phyloP scores from a whole-genome alignment of 2,113 vertebrate species.

The Halichoerus grypus region DNA sequence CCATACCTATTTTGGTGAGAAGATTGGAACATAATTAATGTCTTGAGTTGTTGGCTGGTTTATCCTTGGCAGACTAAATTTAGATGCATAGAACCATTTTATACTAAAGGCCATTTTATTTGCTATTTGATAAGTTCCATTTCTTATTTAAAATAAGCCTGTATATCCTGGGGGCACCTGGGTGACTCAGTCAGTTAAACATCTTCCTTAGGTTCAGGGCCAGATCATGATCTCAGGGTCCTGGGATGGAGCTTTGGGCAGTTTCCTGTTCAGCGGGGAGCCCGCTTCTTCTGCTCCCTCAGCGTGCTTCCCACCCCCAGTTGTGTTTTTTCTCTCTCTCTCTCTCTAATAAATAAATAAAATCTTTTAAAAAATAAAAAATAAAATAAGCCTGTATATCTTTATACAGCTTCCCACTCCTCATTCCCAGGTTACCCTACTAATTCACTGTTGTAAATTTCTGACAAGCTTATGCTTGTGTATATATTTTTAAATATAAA shows the following conservation, averaged over 20 bases:
- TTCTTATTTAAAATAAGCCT: conserved; percentile 54
- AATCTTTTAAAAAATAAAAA: background rate
- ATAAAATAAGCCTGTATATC: conserved; percentile 26
- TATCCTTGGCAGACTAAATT: conserved; percentile 67
- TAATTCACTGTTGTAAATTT: conserved; percentile 44
- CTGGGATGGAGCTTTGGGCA: background rate
- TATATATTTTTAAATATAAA: conserved; percentile 9
- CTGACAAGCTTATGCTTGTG: background rate
- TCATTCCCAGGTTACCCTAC: background rate
- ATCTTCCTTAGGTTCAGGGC: background rate
- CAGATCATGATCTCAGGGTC: background rate
- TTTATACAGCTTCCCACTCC: background rate
- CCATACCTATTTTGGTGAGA: conserved; percentile 70
- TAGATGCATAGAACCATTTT: conserved; percentile 66
- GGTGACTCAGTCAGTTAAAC: background rate
- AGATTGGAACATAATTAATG: conserved; percentile 69
- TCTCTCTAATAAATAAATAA: background rate
- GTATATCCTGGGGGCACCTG: background rate
- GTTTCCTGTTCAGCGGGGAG: background rate
- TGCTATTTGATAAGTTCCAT: conserved; percentile 44
- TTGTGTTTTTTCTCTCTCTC: background rate
- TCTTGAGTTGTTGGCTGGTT: conserved; percentile 60
- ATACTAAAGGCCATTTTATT: conserved; percentile 52
- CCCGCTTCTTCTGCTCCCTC: background rate
- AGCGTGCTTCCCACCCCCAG: background rate